Conservation (phyloP, 2,888 invertebrate genomes). For the Tipula helvola region DNA sequence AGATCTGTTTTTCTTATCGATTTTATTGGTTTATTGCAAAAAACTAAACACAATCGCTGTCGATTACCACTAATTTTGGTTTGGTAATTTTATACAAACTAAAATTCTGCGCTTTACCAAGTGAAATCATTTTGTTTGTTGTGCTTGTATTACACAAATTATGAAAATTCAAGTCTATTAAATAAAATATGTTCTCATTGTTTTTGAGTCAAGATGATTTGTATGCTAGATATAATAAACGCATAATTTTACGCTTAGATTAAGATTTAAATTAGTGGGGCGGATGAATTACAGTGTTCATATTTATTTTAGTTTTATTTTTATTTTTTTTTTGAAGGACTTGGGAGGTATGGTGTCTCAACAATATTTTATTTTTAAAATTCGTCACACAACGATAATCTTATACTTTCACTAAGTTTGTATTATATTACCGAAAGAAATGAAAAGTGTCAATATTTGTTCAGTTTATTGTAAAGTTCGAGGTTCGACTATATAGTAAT, state of each 20-base stretch:
- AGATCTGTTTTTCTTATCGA: neutral
- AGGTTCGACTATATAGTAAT: neutral
- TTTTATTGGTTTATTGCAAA: neutral
- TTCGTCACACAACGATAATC: neutral
- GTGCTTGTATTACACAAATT: neutral
- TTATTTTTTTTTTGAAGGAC: neutral
- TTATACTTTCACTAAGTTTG: neutral
- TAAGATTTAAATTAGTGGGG: neutral
- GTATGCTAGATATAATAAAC: neutral
- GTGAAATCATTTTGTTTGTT: neutral
- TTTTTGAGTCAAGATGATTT: neutral
- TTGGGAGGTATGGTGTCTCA: neutral
- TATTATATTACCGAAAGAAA: too few relatives aligned
- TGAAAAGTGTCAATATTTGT: too few relatives aligned
- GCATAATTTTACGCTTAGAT: neutral
- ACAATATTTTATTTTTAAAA: too few relatives aligned
- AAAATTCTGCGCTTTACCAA: neutral
- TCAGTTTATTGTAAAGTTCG: neutral
- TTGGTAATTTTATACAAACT: neutral
- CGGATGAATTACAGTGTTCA: neutral
- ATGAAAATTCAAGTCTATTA: neutral
- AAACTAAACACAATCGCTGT: neutral
- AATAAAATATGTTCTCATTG: neutral
- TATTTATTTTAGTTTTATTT: neutral
- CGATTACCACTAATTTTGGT: neutral